Percentiles rank a stretch among this genome's conserved stretches.
These are phyloP conservation scores for Sitophilus oryzae DNA, from an alignment of 1,140 invertebrate species.

Conservation along the genomic window DNA sequence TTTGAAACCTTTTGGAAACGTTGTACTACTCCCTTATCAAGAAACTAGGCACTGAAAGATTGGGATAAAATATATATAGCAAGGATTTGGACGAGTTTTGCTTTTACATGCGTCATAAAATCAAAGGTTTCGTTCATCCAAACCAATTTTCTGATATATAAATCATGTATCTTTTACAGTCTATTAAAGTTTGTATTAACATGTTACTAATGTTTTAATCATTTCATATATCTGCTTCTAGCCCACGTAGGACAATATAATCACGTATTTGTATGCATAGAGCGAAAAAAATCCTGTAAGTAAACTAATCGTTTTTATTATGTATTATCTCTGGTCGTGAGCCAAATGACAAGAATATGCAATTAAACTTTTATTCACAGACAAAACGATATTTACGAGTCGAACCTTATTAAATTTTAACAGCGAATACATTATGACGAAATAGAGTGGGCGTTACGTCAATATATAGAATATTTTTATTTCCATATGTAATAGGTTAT, in stretches of 20 bases:
- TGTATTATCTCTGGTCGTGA: neutral
- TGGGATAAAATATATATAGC: too few relatives aligned
- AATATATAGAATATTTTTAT: too few relatives aligned
- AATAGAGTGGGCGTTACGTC: too few relatives aligned
- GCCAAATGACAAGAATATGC: neutral
- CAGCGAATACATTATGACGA: too few relatives aligned
- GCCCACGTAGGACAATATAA: neutral
- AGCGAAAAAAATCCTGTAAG: neutral
- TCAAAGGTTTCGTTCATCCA: too few relatives aligned
- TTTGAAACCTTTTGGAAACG: too few relatives aligned
- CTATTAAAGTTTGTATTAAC: neutral
- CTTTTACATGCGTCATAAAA: too few relatives aligned
- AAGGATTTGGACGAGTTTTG: too few relatives aligned
- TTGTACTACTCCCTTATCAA: too few relatives aligned
- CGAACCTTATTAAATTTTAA: too few relatives aligned
- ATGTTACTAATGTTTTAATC: neutral
- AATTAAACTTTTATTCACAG: neutral
- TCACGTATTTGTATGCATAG: neutral
- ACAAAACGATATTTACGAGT: neutral
- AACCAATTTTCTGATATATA: neutral
- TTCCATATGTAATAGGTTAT: too few relatives aligned
- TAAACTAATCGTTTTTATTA: neutral
- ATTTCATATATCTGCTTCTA: neutral
- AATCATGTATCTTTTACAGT: neutral
- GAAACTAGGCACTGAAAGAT: too few relatives aligned